Evolutionary conservation across 2,113 vertebrate genomes (phyloP), one percentile per base, ranked within the genome.

Genomic region (Neotragus pygmaeus): DNA sequence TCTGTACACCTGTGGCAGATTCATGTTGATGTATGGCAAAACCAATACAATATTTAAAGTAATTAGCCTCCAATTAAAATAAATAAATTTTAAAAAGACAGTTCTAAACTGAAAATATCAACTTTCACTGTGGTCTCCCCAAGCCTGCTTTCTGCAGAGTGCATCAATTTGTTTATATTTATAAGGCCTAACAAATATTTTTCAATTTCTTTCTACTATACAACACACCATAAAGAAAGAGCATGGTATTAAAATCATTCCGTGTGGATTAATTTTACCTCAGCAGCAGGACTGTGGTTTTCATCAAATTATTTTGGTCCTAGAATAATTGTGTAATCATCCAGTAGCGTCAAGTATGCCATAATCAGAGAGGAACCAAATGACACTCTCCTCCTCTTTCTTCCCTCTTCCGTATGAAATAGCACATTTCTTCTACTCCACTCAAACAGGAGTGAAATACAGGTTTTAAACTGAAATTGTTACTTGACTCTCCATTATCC

Each of bases 221-320:
- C 45, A 95, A 91, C 23, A 85, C n/a, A 89, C 70, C 64, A 70
- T 45, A 88, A 90, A 81, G 28, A 96, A 92, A 96, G 45, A 57
- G 51, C 15, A 66, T 96, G 88, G 43, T 53, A 94, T 91, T 96
- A 95, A 96, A 93, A 94, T 93, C 57, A 91, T 10, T 92, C 39
- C 33, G 43, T 93, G 77, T 86, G 25, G 70, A 91, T 98, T 97
- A 92, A 97, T 97, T 95, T 95, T 82, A 96, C 53, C 58, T 77
- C n/a, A 70, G 58, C 1, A 6, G 66, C 73, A 96, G 80, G 70
- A 62, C 51, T 87, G 51, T 81, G 51, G 36, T 89, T 97, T 97
- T 97, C 96, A 97, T 81, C 95, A 97, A 94, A 83, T 97, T 95
- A 83, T 89, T 97, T 93, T 95, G 91, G 55, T 96, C 81, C 95